These are phyloP conservation scores for Polyommatus icarus DNA, from an alignment of 2,888 invertebrate genomes.

Conservation along the genomic window DNA sequence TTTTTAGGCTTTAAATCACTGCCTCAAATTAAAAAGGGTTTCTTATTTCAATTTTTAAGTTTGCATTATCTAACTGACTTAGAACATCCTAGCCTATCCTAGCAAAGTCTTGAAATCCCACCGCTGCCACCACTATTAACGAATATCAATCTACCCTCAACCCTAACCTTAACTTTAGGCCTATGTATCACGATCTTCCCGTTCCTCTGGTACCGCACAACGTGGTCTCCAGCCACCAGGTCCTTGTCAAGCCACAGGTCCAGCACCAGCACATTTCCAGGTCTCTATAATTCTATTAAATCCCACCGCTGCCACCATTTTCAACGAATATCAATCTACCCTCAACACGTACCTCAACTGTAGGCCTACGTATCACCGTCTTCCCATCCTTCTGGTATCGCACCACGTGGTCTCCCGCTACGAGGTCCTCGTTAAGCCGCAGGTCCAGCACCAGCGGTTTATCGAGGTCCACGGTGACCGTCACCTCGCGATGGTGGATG, in stretches of 20 bases:
- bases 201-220: conserved; percentile 80
- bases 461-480: conserved; percentile 84
- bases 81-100: too few species aligned
- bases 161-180: conserved; percentile 77
- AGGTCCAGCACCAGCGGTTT: conserved; percentile 85
- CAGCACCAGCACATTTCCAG: too few species aligned
- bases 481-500: conserved; percentile 70
- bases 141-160: neutral
- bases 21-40: too few species aligned
- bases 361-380: conserved; percentile 78
- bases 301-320: too few species aligned
- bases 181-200: conserved; percentile 76
- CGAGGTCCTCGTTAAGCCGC: conserved; percentile 85
- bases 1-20: too few species aligned
- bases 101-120: neutral
- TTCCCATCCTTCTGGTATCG: conserved; percentile 79
- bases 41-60: too few species aligned
- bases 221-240: conserved; percentile 81
- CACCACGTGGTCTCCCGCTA: conserved; percentile 84
- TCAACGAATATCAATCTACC: too few species aligned
- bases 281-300: too few species aligned
- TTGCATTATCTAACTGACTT: too few species aligned
- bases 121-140: neutral
- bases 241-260: conserved; percentile 70
- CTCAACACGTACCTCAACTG: conserved; percentile 66